These are phyloP conservation scores for Peromyscus californicus DNA, from an alignment of 2,113 vertebrate species.

Conservation along the genomic window DNA sequence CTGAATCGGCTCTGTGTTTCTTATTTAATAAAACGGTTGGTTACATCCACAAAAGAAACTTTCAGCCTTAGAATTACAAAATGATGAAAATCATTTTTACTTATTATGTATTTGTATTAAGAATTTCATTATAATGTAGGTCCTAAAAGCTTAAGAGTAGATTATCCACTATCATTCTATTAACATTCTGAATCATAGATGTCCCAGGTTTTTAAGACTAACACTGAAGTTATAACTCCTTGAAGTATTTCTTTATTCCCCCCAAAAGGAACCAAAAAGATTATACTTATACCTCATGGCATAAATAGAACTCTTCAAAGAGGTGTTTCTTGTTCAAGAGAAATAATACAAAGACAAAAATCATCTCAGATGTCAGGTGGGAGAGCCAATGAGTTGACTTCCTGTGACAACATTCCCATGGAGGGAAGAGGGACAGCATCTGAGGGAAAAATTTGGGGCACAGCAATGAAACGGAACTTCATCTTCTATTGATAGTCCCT, in stretches of 20 bases:
- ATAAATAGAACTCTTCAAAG: constrained; percentile 71
- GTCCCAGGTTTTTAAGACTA: constrained; percentile 10
- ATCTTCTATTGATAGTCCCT: constrained; percentile 53
- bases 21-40: no score
- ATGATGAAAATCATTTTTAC: background rate
- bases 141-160: background rate
- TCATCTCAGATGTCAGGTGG: constrained; percentile 61
- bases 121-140: background rate
- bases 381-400: constrained; percentile 61
- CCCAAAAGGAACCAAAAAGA: constrained; percentile 47
- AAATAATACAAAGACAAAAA: constrained; percentile 72
- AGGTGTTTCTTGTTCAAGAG: constrained; percentile 62
- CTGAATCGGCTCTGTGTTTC: no score
- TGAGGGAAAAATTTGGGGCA: background rate
- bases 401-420: constrained; percentile 23
- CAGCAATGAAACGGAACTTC: constrained; percentile 14
- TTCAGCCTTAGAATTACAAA: constrained; percentile 39
- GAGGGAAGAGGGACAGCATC: background rate
- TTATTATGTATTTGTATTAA: constrained; percentile 9
- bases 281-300: constrained; percentile 47
- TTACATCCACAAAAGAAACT: no score
- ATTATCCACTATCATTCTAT: background rate
- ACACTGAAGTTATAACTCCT: constrained; percentile 53
- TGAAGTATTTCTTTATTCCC: constrained; percentile 29
- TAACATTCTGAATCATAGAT: constrained; percentile 14